These are phyloP conservation scores for Scolopax bukidnonensis DNA, from an alignment of 2,797 vertebrate genomes.

Conservation along the genomic window DNA sequence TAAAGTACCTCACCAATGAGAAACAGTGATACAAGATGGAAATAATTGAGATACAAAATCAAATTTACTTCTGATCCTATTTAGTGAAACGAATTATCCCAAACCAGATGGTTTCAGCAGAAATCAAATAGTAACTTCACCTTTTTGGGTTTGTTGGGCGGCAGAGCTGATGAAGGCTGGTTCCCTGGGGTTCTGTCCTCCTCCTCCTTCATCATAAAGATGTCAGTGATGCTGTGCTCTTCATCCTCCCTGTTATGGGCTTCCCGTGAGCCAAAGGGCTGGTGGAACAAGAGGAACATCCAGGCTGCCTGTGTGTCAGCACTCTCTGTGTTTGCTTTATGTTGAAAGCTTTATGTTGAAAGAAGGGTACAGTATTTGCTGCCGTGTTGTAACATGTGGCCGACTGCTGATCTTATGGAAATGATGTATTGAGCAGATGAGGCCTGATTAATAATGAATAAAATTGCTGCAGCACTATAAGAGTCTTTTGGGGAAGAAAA, in stretches of 20 bases:
- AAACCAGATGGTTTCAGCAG: not conserved
- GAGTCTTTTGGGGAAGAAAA: not conserved
- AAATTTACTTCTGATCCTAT: not conserved
- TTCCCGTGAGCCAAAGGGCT: no score
- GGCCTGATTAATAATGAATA: not conserved
- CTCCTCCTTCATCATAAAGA: not conserved
- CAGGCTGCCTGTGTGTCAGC: not conserved
- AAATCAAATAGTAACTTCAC: not conserved
- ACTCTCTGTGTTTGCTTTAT: not conserved
- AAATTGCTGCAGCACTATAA: not conserved
- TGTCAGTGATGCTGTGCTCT: fast-evolving
- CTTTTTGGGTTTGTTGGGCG: not conserved
- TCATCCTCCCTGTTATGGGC: fast-evolving
- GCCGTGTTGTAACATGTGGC: not conserved
- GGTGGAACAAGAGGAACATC: not conserved
- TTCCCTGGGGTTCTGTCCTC: not conserved
- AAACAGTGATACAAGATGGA: not conserved
- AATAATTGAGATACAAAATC: not conserved
- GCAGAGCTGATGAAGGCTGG: not conserved
- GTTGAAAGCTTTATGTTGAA: not conserved
- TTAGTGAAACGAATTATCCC: not conserved
- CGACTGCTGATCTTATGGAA: not conserved
- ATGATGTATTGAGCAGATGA: not conserved
- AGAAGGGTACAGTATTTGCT: not conserved
- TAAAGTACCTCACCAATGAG: not conserved